A percentile compares a stretch with the other conserved stretches of the same genome.
phyloP scores from a whole-genome alignment of 2,113 vertebrate genomes.

The Pseudorasbora parva region DNA sequence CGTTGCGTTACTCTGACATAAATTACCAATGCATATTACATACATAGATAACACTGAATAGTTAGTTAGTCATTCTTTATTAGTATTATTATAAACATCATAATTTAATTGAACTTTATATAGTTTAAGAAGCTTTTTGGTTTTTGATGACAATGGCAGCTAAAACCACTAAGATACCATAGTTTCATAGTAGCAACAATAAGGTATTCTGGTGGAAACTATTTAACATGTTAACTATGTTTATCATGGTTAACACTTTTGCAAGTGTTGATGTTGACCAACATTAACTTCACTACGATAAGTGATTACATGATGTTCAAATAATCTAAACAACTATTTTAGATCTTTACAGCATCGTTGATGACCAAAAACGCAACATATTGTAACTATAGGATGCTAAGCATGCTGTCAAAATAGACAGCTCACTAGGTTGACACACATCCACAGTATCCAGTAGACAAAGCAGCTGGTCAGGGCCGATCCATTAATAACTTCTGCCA shows the following conservation, averaged over 20 bases:
- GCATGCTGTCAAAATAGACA: not conserved
- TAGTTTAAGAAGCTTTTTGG: not conserved
- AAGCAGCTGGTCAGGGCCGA: not conserved
- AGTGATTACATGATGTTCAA: not conserved
- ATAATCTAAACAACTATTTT: not conserved
- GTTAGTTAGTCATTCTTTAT: not conserved
- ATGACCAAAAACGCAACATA: not conserved
- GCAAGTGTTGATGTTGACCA: not conserved
- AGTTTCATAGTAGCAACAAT: not conserved
- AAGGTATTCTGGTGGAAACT: not conserved
- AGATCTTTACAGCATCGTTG: not conserved
- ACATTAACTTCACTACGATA: not conserved
- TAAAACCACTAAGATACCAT: not conserved
- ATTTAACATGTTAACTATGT: too few relatives aligned
- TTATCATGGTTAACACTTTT: not conserved
- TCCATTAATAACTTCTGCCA: too few relatives aligned
- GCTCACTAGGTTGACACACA: not conserved
- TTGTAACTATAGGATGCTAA: not conserved
- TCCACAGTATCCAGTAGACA: not conserved
- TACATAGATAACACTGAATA: not conserved
- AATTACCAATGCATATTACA: not conserved
- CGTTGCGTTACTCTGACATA: not conserved
- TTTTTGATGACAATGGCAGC: not conserved
- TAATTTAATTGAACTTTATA: not conserved
- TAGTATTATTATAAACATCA: not conserved